Evolutionary conservation across 2,888 invertebrate genomes (phyloP).

Genomic region (Eurytoma californica): DNA sequence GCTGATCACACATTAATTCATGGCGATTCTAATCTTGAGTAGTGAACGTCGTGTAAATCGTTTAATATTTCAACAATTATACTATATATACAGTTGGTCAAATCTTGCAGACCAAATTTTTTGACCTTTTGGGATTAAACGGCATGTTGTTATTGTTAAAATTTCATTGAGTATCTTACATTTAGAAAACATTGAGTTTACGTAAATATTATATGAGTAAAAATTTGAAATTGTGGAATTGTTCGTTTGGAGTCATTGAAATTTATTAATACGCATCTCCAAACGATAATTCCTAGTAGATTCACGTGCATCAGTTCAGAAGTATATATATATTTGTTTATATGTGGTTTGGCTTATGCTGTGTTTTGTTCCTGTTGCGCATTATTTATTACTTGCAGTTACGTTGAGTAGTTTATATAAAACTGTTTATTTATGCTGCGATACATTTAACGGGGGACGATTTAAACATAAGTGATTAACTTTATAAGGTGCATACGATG

Average conservation of each 20-base stretch:
- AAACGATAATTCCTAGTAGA: constrained; percentile 48
- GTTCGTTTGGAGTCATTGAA: constrained; percentile 41
- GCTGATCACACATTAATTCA: neutral
- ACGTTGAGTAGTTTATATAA: constrained; percentile 44
- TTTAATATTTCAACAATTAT: constrained; percentile 18
- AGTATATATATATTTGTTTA: constrained; percentile 56
- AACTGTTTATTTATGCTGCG: constrained; percentile 27
- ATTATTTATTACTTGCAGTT: constrained; percentile 58
- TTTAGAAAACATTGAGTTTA: constrained; percentile 31
- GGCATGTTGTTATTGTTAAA: constrained; percentile 58
- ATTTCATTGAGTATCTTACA: constrained; percentile 12
- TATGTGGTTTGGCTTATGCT: constrained; percentile 66
- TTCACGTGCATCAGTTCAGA: constrained; percentile 55
- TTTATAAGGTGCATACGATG: neutral
- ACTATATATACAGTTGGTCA: constrained; percentile 13
- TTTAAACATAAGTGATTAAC: neutral
- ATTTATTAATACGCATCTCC: neutral
- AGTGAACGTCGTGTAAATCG: constrained; percentile 14
- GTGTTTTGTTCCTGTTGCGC: constrained; percentile 62
- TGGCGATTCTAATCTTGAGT: constrained; percentile 17
- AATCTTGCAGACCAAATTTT: constrained; percentile 50
- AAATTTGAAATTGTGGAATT: constrained; percentile 34
- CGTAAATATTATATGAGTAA: constrained; percentile 35
- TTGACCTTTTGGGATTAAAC: constrained; percentile 56
- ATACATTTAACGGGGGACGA: neutral